phyloP scores from a whole-genome alignment of 2,797 vertebrate genomes.

The Syncerus caffer region DNA sequence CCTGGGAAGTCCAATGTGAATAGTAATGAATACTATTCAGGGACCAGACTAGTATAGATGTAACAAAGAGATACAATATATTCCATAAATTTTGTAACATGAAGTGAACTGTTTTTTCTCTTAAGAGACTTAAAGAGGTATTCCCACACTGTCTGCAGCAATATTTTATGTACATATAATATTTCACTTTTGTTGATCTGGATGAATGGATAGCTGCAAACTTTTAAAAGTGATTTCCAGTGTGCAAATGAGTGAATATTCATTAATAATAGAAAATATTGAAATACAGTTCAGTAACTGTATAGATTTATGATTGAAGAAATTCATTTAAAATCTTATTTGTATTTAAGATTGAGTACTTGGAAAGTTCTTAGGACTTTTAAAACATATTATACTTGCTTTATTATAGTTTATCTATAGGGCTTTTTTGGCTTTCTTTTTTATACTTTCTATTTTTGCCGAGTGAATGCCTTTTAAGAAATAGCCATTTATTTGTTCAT shows the following conservation, averaged over 20 bases:
- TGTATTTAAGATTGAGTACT: neutral
- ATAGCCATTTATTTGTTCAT: neutral
- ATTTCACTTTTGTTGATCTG: neutral
- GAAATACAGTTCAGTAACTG: neutral
- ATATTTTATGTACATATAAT: neutral
- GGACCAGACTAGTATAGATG: neutral
- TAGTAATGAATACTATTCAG: neutral
- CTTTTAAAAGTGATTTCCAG: neutral
- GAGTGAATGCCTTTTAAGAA: slow-evolving; percentile 24
- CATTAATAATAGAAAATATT: neutral
- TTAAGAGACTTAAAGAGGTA: neutral
- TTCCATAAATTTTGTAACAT: slow-evolving; percentile 5
- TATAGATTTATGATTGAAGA: neutral
- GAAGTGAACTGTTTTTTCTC: neutral
- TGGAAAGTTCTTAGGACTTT: neutral
- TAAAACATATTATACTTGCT: neutral
- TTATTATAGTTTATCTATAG: neutral
- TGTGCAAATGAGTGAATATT: neutral
- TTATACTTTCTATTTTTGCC: slow-evolving; percentile 9
- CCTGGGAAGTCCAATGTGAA: neutral
- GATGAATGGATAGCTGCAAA: neutral
- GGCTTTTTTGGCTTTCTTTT: slow-evolving; percentile 20
- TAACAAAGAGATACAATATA: neutral
- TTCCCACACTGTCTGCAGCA: neutral
- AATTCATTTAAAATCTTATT: slow-evolving; percentile 18